These are phyloP conservation scores for Serranus cabrilla DNA, from an alignment of 2,797 vertebrate genomes.

Conservation along the genomic window DNA sequence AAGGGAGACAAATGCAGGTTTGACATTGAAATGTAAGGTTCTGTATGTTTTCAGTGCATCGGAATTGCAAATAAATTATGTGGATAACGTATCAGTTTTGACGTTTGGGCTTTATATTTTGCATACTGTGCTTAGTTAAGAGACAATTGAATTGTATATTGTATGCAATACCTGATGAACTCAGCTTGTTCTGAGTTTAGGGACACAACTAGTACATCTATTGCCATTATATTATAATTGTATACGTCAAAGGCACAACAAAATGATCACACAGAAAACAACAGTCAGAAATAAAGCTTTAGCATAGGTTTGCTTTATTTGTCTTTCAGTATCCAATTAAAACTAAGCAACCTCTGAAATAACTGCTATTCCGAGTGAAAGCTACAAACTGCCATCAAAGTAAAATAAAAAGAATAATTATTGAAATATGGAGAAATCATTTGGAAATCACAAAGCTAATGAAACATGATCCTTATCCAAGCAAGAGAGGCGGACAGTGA, in stretches of 20 bases:
- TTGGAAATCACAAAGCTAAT: slow-evolving; percentile 21
- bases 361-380: slow-evolving; percentile 14
- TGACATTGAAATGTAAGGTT: slow-evolving; percentile 3
- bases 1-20: not conserved
- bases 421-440: slow-evolving; percentile 6
- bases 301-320: slow-evolving; percentile 54
- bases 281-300: slow-evolving; percentile 14
- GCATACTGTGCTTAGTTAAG: not conserved
- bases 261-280: not conserved
- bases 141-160: not conserved
- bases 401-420: slow-evolving; percentile 7
- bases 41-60: not conserved
- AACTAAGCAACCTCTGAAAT: slow-evolving; percentile 12
- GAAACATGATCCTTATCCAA: slow-evolving; percentile 8
- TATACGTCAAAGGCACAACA: not conserved
- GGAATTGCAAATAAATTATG: not conserved
- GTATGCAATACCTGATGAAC: not conserved
- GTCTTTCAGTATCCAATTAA: slow-evolving; percentile 23
- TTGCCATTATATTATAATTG: not conserved
- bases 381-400: not conserved
- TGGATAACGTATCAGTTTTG: not conserved
- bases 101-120: too few relatives aligned
- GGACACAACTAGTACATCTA: not conserved
- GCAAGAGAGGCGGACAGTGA: not conserved
- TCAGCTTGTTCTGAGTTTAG: not conserved